phyloP scores from a whole-genome alignment of 1,140 invertebrate species.

The Zophobas morio region DNA sequence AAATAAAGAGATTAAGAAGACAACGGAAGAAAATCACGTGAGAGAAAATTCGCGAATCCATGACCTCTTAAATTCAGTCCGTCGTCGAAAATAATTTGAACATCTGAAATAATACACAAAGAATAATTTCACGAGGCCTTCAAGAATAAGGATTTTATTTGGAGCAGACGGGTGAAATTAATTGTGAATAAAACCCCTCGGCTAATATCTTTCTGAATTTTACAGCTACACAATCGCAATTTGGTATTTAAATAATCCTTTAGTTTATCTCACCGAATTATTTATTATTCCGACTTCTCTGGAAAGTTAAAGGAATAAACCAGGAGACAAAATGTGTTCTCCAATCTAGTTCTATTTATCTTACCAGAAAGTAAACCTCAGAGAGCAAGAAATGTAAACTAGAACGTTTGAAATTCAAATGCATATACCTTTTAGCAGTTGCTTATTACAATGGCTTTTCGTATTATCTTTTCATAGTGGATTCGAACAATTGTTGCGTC shows the following conservation, averaged over 20 bases:
- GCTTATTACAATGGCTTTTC: conserved; percentile 17
- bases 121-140: not conserved
- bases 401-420: conserved; percentile 36
- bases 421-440: conserved; percentile 40
- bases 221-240: conserved; percentile 37
- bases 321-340: conserved; percentile 40
- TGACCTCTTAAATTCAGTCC: not conserved
- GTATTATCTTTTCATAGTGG: not conserved
- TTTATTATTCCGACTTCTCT: conserved; percentile 29
- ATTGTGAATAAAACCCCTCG: conserved; percentile 26
- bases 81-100: not conserved
- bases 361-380: conserved; percentile 33
- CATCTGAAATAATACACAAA: conserved; percentile 5
- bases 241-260: conserved; percentile 43
- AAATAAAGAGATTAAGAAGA: not conserved
- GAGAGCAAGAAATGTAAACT: conserved; percentile 42
- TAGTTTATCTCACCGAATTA: conserved; percentile 41
- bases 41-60: not conserved
- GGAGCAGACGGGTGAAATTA: conserved; percentile 6
- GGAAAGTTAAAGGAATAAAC: conserved; percentile 43
- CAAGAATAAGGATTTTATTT: conserved; percentile 24
- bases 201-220: conserved; percentile 43
- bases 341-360: conserved; percentile 43
- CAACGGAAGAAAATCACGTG: not conserved
- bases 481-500: conserved; percentile 12